Conservation (phyloP, 2,797 vertebrate species). For the Eutrigla gurnardus region DNA sequence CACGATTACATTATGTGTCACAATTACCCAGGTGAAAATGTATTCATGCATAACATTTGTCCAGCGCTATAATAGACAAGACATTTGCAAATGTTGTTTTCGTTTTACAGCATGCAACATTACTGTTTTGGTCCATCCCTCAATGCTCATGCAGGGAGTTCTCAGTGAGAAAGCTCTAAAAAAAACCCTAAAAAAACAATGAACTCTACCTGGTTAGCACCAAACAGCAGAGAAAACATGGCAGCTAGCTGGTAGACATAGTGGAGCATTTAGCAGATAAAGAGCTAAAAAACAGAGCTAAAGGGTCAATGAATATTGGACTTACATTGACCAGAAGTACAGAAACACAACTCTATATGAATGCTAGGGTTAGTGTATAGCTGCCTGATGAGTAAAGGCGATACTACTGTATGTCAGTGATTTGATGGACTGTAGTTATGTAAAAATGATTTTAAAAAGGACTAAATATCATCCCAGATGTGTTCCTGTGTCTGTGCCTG, state of each 20-base stretch:
- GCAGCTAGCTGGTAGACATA: not conserved
- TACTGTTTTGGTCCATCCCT: too few relatives aligned
- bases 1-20: too few relatives aligned
- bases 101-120: too few relatives aligned
- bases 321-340: not conserved
- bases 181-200: too few relatives aligned
- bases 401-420: not conserved
- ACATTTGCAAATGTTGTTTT: too few relatives aligned
- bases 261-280: not conserved
- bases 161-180: too few relatives aligned
- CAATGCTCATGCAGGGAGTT: too few relatives aligned
- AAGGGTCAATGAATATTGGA: not conserved
- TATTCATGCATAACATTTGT: too few relatives aligned
- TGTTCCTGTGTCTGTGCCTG: conserved; percentile 83
- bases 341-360: not conserved
- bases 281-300: not conserved
- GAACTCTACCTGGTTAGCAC: not conserved
- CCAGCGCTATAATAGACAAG: too few relatives aligned
- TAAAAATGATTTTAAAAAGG: not conserved
- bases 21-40: too few relatives aligned
- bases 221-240: not conserved
- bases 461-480: conserved; percentile 55
- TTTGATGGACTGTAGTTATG: not conserved
- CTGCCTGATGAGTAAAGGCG: not conserved
- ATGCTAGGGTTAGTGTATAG: not conserved